Evolutionary conservation across 2,113 vertebrate species (phyloP).

Genomic region (Oncorhynchus keta): DNA sequence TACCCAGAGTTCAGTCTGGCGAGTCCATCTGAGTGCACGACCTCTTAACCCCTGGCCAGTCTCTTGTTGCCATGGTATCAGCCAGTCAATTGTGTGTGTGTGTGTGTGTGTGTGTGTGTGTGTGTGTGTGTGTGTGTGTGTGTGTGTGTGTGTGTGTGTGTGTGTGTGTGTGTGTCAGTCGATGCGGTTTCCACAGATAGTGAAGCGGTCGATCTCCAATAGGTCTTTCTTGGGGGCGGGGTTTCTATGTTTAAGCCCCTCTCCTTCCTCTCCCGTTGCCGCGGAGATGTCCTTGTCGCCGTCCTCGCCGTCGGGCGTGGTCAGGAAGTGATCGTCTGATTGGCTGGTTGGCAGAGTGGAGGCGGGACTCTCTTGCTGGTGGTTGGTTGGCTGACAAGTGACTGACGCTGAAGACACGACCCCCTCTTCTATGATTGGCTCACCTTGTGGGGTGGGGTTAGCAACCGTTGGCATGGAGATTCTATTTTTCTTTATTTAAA

Average conservation of each 20-base stretch:
- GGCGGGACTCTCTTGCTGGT: constrained; percentile 68
- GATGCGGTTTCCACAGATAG: constrained; percentile 97
- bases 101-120: too few relatives aligned
- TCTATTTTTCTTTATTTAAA: background rate
- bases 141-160: too few relatives aligned
- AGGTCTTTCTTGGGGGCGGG: constrained; percentile 92
- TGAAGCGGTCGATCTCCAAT: constrained; percentile 97
- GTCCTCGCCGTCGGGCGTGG: constrained; percentile 93
- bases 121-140: too few relatives aligned
- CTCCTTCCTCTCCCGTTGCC: constrained; percentile 71
- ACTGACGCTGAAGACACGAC: constrained; percentile 72
- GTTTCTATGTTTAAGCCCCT: constrained; percentile 75
- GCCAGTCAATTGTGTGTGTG: too few relatives aligned
- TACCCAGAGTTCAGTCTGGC: constrained; percentile 50
- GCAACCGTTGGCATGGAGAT: background rate
- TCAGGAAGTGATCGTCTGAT: constrained; percentile 88
- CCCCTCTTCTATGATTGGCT: constrained; percentile 70
- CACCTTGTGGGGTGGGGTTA: constrained; percentile 48
- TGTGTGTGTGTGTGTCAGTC: constrained; percentile 73
- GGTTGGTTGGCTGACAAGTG: constrained; percentile 70
- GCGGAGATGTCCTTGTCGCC: constrained; percentile 72
- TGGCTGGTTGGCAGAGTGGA: constrained; percentile 84
- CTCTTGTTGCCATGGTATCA: constrained; percentile 2
- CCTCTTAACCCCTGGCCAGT: constrained; percentile 38
- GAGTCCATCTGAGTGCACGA: constrained; percentile 37